These are phyloP conservation scores for Tapirus terrestris DNA, from an alignment of 2,113 vertebrate species.

Conservation along the genomic window DNA sequence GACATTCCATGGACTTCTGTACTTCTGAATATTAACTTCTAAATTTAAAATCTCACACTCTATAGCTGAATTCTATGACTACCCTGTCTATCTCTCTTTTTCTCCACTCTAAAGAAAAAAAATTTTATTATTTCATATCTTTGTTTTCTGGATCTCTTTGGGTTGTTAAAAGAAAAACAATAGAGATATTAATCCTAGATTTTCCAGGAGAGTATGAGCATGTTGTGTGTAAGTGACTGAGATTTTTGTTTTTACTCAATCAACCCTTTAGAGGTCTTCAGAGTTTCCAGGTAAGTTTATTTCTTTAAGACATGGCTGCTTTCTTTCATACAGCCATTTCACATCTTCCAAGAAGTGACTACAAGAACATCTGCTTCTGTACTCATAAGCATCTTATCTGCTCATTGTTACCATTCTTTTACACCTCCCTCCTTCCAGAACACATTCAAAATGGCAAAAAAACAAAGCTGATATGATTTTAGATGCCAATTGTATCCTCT, in stretches of 20 bases:
- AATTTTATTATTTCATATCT: background rate
- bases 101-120: background rate
- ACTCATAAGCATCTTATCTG: constrained; percentile 52
- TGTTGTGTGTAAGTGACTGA: background rate
- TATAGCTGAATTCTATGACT: background rate
- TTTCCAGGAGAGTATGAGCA: background rate
- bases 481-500: constrained; percentile 61
- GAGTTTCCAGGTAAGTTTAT: constrained; percentile 71
- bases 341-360: constrained; percentile 51
- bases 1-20: background rate
- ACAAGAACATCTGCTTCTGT: constrained; percentile 64
- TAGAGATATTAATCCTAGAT: background rate
- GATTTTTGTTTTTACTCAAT: background rate
- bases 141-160: background rate
- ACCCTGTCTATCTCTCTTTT: background rate
- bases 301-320: background rate
- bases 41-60: background rate
- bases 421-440: constrained; percentile 45
- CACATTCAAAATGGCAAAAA: constrained; percentile 46
- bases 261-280: constrained; percentile 25
- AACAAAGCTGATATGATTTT: constrained; percentile 65
- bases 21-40: background rate
- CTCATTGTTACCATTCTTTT: constrained; percentile 54
- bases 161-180: background rate
- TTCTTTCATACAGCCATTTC: background rate